Percentiles rank a stretch among this genome's conserved stretches.
These are phyloP conservation scores for Geopemphigus sp. DNA, from an alignment of 1,140 invertebrate species.

Conservation along the genomic window DNA sequence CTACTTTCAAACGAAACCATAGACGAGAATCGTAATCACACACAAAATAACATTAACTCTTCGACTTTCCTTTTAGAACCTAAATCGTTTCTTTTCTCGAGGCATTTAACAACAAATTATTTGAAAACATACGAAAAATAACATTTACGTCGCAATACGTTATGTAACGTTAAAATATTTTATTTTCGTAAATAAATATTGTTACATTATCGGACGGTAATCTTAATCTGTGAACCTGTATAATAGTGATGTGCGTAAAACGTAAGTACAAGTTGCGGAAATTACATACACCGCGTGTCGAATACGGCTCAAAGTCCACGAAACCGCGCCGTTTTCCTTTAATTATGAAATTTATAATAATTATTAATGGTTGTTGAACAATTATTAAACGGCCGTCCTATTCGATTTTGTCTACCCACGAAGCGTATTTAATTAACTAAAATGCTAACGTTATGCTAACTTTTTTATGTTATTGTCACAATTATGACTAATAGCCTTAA, in stretches of 20 bases:
- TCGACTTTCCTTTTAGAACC: too few relatives aligned
- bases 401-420: too few relatives aligned
- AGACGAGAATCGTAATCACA: too few relatives aligned
- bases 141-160: not conserved
- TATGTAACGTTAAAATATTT: slow-evolving; percentile 6
- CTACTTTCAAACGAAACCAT: too few relatives aligned
- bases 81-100: too few relatives aligned
- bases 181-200: not conserved
- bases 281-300: not conserved
- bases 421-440: too few relatives aligned
- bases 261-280: not conserved
- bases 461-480: too few relatives aligned
- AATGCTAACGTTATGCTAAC: too few relatives aligned
- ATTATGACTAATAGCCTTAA: too few relatives aligned
- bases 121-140: not conserved
- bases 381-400: too few relatives aligned
- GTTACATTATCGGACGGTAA: not conserved
- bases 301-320: not conserved
- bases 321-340: not conserved
- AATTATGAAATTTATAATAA: slow-evolving; percentile 22
- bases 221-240: slow-evolving; percentile 7
- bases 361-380: not conserved
- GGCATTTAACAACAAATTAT: not conserved
- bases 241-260: slow-evolving; percentile 1
- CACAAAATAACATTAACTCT: too few relatives aligned